A percentile compares a stretch with the other conserved stretches of the same genome.
These are phyloP conservation scores for Pristionchus exspectatus DNA, from an alignment of 2,888 invertebrate genomes.

Conservation along the genomic window DNA sequence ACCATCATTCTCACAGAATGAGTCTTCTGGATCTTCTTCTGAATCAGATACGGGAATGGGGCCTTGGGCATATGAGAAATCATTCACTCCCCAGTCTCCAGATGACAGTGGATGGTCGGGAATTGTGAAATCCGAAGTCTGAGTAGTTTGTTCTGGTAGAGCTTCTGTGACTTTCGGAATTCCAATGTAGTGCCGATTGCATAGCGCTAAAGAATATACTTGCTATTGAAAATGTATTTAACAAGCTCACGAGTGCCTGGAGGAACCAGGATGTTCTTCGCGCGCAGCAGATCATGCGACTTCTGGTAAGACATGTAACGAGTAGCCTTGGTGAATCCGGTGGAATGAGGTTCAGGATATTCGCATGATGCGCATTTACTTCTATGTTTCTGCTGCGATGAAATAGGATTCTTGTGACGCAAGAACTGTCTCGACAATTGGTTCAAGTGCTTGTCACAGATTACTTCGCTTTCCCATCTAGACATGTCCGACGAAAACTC, in stretches of 20 bases:
- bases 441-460: neutral
- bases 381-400: neutral
- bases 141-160: neutral
- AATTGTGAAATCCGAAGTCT: neutral
- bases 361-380: neutral
- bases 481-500: neutral
- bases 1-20: too few species aligned
- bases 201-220: neutral
- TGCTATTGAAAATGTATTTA: neutral
- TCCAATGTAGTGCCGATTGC: neutral
- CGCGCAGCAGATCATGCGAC: neutral
- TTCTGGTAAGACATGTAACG: neutral
- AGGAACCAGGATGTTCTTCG: too few species aligned
- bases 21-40: too few species aligned
- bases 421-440: neutral
- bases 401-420: neutral
- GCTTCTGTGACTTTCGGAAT: neutral
- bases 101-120: too few species aligned
- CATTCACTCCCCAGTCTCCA: neutral
- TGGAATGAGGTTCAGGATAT: neutral
- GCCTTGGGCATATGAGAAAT: conserved; percentile 13
- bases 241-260: neutral
- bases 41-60: too few species aligned
- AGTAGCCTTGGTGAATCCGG: neutral
- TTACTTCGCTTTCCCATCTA: neutral